Evolutionary conservation across 2,797 vertebrate genomes (phyloP), one percentile per base, ranked within the genome.

Genomic region (Harpagifer antarcticus): DNA sequence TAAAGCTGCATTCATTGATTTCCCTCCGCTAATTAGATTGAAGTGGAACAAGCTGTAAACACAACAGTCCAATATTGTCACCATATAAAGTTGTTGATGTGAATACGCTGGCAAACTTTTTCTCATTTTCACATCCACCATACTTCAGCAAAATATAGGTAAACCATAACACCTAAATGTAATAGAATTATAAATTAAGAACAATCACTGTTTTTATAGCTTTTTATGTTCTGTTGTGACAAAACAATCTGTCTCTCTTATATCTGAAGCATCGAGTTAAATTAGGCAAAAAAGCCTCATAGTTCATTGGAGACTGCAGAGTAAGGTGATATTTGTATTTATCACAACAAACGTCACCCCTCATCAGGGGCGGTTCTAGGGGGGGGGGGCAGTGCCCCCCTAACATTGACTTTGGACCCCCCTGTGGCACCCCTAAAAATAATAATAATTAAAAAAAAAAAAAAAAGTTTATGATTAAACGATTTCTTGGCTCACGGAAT

Each of bases 1-100:
- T 13, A 16, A 31, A 64, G 53, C 19, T 74, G 27, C 37, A 23
- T 50, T 48, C 8, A 19, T 52, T 13, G 15, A 60, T 72, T 20
- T 40, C 42, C 45, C 27, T 50, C 57, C 17, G 44, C n/a, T 37
- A 27, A 45, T 27, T 45, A 1, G 40, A 1, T 14, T 12, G 5
- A 60, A 49, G 49, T 19, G 27, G 31, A 55, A 37, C 9, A 12
- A 58, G 16, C 48, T 44, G 6, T 47, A 45, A 56, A 48, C 19
- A 16, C 5, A 56, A 42, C 19, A 16, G 3, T 31, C 3, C 69
- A 9, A n/a, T 17, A 16, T 58, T 52, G 17, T 66, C 14, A 33
- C 5, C 40, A 2, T 9, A 14, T 33, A 16, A 64, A 31, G 52
- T 44, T 37, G 3, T 2, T 48, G 6, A 31, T 19, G 17, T 45